Conservation (phyloP, 2,113 vertebrate species). For the Clarias gariepinus region DNA sequence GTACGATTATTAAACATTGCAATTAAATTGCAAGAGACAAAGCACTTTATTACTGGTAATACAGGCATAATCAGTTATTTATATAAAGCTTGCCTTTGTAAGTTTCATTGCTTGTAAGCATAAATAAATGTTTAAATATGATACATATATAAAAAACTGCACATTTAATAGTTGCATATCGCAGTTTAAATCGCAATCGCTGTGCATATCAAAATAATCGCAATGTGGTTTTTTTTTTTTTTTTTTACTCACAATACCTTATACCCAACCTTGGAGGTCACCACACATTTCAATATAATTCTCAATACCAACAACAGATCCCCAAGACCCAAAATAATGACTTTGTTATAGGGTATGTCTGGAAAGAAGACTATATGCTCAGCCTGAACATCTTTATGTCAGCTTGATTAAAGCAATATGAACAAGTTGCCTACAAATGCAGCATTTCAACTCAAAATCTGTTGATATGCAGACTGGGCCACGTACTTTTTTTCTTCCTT, state of each 20-base stretch:
- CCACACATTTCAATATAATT: background rate
- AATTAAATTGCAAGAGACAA: too few species aligned
- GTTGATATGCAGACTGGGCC: background rate
- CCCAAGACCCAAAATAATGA: background rate
- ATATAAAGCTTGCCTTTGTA: too few species aligned
- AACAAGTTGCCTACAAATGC: background rate
- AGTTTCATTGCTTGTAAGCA: too few species aligned
- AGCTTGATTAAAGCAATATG: background rate
- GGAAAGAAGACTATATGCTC: background rate
- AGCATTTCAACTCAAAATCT: background rate
- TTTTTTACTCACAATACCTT: background rate
- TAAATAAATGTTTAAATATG: too few species aligned
- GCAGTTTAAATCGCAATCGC: too few species aligned
- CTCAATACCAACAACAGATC: background rate
- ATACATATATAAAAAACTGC: too few species aligned
- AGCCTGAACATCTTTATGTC: background rate
- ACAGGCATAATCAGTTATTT: too few species aligned
- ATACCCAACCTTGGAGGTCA: background rate
- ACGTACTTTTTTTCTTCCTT: background rate
- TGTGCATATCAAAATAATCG: too few species aligned
- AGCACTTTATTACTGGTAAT: too few species aligned
- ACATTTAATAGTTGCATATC: too few species aligned
- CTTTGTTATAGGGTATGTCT: background rate
- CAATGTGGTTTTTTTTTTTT: too few species aligned
- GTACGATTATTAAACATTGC: too few species aligned